phyloP scores from a whole-genome alignment of 23 tunicate species.

The Halocynthia aurantium region DNA sequence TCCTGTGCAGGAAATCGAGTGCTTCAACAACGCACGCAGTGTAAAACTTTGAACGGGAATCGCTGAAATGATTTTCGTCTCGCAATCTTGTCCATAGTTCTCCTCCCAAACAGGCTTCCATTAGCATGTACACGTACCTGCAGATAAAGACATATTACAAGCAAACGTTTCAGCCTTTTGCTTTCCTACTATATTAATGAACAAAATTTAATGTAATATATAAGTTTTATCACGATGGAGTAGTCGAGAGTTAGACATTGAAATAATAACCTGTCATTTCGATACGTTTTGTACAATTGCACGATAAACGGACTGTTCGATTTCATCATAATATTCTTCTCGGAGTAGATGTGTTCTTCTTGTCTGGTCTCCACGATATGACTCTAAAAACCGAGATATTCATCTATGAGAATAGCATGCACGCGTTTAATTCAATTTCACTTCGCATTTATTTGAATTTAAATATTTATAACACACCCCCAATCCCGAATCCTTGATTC shows the following conservation, averaged over 20 bases:
- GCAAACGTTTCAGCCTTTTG: neutral
- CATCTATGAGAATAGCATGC: neutral
- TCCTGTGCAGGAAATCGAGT: slow-evolving; percentile 74
- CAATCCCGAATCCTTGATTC: no score
- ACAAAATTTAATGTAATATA: neutral
- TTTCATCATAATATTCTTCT: slow-evolving; percentile 71
- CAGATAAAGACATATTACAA: neutral
- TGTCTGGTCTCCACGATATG: slow-evolving; percentile 75
- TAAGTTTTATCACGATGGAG: neutral
- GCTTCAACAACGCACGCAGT: slow-evolving; percentile 95
- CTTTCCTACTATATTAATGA: neutral
- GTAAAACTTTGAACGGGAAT: slow-evolving; percentile 69
- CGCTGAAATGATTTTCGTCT: slow-evolving; percentile 76
- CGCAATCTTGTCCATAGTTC: slow-evolving; percentile 82
- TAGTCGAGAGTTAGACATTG: no score
- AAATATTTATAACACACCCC: no score
- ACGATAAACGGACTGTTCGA: slow-evolving; percentile 71
- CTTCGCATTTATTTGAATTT: neutral
- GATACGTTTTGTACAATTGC: slow-evolving; percentile 53
- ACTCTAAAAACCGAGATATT: slow-evolving; percentile 13
- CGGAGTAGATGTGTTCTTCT: slow-evolving; percentile 65
- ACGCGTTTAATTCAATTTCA: no score
- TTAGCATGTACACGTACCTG: slow-evolving; percentile 89
- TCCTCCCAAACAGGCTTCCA: slow-evolving; percentile 96
- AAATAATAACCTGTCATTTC: slow-evolving; percentile 37